Conservation (phyloP, 2,113 vertebrate species). For the Neomonachus schauinslandi region DNA sequence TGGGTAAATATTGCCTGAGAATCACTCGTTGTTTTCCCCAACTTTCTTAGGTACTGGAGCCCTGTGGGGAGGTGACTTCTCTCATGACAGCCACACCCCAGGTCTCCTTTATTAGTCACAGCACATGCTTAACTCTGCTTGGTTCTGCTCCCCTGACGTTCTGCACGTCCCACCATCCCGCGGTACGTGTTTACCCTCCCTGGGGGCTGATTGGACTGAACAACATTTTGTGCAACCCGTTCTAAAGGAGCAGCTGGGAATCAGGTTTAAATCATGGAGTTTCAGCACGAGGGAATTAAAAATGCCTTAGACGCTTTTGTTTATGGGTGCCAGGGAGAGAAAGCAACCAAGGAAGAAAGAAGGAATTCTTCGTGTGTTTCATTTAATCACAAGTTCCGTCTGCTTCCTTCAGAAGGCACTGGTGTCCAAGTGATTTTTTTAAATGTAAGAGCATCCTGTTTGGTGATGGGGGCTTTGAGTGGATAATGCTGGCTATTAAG, state of each 20-base stretch:
- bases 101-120: conserved; percentile 87
- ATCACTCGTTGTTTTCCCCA: conserved; percentile 71
- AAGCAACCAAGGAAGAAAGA: conserved; percentile 12
- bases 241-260: conserved; percentile 71
- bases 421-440: background rate
- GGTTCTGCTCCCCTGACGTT: conserved; percentile 83
- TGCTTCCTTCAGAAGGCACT: conserved; percentile 59
- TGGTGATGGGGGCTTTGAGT: background rate
- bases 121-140: conserved; percentile 81
- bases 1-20: conserved; percentile 75
- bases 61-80: conserved; percentile 80
- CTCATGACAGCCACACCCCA: conserved; percentile 85
- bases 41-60: conserved; percentile 68
- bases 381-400: conserved; percentile 40
- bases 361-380: conserved; percentile 45
- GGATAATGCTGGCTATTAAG: conserved; percentile 21
- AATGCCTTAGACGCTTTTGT: conserved; percentile 61
- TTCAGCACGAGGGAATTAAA: background rate
- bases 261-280: conserved; percentile 62
- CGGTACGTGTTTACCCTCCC: conserved; percentile 77
- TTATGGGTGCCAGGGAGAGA: conserved; percentile 66
- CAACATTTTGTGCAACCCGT: conserved; percentile 68
- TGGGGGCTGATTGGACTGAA: conserved; percentile 53
- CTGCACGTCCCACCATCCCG: conserved; percentile 84
- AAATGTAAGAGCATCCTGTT: conserved; percentile 41